Evolutionary conservation across 30 jellyfish, hydroid and myxozoan genomes (phyloP).

Genomic region (Chironex yamaguchii): DNA sequence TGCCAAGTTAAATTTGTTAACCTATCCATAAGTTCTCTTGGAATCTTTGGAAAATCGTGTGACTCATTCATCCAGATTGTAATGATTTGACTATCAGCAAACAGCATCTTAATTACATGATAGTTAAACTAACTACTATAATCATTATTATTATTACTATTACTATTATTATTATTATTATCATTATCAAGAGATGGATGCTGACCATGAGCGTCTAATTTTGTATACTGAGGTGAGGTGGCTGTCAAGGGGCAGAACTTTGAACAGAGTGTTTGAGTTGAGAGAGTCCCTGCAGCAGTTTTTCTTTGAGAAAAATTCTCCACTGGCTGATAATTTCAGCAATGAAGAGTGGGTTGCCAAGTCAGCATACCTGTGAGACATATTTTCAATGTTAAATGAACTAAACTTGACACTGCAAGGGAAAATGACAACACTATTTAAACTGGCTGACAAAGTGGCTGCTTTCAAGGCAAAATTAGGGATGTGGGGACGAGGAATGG

Average conservation of each 20-base stretch:
- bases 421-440: neutral
- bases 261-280: neutral
- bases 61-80: too few relatives aligned
- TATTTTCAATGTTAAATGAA: neutral
- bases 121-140: too few relatives aligned
- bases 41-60: too few relatives aligned
- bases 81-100: too few relatives aligned
- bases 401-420: conserved; percentile 1
- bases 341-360: neutral
- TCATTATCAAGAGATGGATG: neutral
- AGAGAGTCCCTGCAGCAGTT: too few relatives aligned
- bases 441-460: conserved; percentile 2
- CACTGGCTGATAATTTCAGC: neutral
- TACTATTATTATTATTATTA: too few relatives aligned
- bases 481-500: neutral
- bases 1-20: too few relatives aligned
- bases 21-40: too few relatives aligned
- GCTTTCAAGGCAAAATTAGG: neutral
- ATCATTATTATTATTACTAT: too few relatives aligned
- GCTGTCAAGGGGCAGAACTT: neutral
- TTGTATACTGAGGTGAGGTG: neutral
- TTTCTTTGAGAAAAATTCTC: neutral
- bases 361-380: neutral
- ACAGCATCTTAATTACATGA: too few relatives aligned
- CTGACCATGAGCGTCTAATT: neutral